These are phyloP conservation scores for Lepidonotus clava DNA, from an alignment of 2,888 invertebrate species.

Conservation along the genomic window DNA sequence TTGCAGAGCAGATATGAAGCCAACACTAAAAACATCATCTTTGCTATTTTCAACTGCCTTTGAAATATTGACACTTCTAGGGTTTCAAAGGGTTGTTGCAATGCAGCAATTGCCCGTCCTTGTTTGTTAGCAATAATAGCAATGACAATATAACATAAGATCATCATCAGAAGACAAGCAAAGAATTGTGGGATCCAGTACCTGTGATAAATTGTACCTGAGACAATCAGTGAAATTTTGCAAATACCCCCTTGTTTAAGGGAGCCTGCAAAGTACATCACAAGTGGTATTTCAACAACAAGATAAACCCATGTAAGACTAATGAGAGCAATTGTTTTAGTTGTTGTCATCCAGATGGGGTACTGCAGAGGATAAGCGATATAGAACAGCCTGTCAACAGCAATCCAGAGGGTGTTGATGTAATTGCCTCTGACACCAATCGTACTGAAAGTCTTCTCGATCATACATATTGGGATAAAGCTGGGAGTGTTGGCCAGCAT, in stretches of 20 bases:
- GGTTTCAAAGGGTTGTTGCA: not conserved
- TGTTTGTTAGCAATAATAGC: not conserved
- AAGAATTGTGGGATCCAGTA: not conserved
- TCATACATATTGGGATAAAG: not conserved
- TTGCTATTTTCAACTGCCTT: not conserved
- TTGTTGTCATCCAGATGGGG: not conserved
- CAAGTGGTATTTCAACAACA: too few species aligned
- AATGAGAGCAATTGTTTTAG: not conserved
- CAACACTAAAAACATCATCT: not conserved
- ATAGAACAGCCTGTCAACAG: not conserved
- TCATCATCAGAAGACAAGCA: not conserved
- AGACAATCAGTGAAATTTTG: not conserved
- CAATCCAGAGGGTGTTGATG: not conserved
- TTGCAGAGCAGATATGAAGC: not conserved
- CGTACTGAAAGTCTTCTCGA: not conserved
- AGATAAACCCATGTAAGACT: not conserved
- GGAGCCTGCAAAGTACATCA: too few species aligned
- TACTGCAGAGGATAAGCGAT: not conserved
- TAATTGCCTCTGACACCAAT: not conserved
- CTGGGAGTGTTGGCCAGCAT: not conserved
- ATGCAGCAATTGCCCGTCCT: not conserved
- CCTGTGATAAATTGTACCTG: not conserved
- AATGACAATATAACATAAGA: not conserved
- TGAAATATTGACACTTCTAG: not conserved
- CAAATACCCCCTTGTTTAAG: too few species aligned